Evolutionary conservation across 2,113 vertebrate species (phyloP), one percentile per base, ranked within the genome.

Genomic region (Aspiorhynchus laticeps): DNA sequence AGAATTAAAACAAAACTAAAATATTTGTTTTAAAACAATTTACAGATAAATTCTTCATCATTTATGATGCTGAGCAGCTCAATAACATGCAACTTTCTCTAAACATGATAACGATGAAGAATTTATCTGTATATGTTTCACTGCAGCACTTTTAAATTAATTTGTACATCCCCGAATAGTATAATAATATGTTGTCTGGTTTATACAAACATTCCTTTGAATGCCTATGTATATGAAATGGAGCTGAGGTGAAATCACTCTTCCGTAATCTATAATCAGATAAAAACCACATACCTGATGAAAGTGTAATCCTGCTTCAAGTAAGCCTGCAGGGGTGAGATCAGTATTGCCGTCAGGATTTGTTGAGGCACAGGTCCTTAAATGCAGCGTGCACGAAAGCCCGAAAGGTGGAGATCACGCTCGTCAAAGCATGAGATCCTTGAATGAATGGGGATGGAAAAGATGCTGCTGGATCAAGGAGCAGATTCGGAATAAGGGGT

Each of bases 401-500:
- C 63, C 5, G 83, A 79, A 65, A 86, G 67, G 26, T 71, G 80
- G 65, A 24, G 31, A 69, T 71, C 26, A 53, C 79, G 28, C 80
- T 84, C 65, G 17, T 77, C 65, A 71, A 81, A 84, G 78, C 84
- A 67, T 82, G 77, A 75, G 85, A 91, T 88, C 81, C 84, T 80
- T 80, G 90, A 90, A 90, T 78, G 76, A 81, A 67, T 86, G 87
- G 91, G 89, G 92, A 89, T 53, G 89, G 69, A 89, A 91, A 91
- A 48, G 91, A 90, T 91, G 91, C 90, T 93, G 86, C 93, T 94
- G 91, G 95, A 92, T 94, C 94, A 11, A 93, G 93, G 95, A 93
- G 94, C 96, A 94, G 92, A 93, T 94, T 93, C 92, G 93, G 92
- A 95, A 89, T 94, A 93, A 94, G 91, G 93, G 95, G 94, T 95